Evolutionary conservation across 2,888 invertebrate genomes (phyloP).

Genomic region (Rhimphoctona megacephalus): DNA sequence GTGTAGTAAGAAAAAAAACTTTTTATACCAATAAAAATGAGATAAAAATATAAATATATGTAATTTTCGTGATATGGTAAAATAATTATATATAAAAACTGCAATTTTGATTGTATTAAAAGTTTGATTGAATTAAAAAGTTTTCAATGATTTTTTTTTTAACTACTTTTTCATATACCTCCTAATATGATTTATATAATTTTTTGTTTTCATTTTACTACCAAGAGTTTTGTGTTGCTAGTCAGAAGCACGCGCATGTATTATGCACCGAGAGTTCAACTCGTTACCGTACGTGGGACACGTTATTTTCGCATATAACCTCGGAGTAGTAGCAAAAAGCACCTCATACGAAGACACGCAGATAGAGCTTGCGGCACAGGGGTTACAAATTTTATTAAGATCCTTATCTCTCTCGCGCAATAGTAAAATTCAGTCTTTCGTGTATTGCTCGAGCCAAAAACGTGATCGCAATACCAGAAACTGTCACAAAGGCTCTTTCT

Average conservation of each 20-base stretch:
- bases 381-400: conserved; percentile 51
- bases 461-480: conserved; percentile 22
- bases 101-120: not conserved
- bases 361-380: conserved; percentile 2
- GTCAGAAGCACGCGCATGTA: conserved; percentile 19
- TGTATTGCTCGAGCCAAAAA: conserved; percentile 10
- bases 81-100: not conserved
- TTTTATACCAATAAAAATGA: too few relatives aligned
- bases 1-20: too few relatives aligned
- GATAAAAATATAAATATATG: too few relatives aligned
- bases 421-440: conserved; percentile 35
- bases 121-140: not conserved
- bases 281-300: conserved; percentile 9
- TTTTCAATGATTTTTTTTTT: too few relatives aligned
- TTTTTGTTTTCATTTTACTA: not conserved
- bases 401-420: conserved; percentile 39
- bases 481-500: not conserved
- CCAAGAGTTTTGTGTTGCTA: not conserved
- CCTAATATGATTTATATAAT: not conserved
- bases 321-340: not conserved
- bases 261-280: conserved; percentile 28
- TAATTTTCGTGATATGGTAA: not conserved
- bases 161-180: not conserved
- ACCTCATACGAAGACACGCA: conserved; percentile 1
- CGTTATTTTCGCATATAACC: not conserved